Evolutionary conservation across 2,888 invertebrate species (phyloP).

Genomic region (Drosophila fulvimacula): DNA sequence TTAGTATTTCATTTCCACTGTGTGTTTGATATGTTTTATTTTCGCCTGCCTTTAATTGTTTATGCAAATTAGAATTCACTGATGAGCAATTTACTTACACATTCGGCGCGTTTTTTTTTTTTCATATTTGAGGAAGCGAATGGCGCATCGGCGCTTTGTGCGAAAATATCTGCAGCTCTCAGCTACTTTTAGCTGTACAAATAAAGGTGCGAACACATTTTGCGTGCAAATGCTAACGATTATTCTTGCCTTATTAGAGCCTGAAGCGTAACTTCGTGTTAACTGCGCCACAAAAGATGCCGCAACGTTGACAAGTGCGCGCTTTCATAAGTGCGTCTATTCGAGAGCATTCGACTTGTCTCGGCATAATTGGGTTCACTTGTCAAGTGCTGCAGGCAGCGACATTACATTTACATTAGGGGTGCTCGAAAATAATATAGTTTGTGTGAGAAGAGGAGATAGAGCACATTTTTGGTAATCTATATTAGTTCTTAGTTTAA

Average conservation of each 20-base stretch:
- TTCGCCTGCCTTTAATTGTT: slow-evolving; percentile 67
- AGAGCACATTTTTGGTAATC: background rate
- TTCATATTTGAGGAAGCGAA: slow-evolving; percentile 59
- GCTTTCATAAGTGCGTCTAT: slow-evolving; percentile 6
- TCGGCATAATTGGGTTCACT: slow-evolving; percentile 33
- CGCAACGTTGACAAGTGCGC: slow-evolving; percentile 21
- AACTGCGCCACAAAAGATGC: slow-evolving; percentile 30
- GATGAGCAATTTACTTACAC: slow-evolving; percentile 68
- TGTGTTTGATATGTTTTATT: background rate
- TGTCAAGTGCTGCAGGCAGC: slow-evolving; percentile 19
- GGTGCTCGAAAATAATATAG: background rate
- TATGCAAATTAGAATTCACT: slow-evolving; percentile 72
- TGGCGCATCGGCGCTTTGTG: slow-evolving; percentile 34
- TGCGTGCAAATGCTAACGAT: slow-evolving; percentile 37
- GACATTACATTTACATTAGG: background rate
- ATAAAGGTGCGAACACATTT: slow-evolving; percentile 68
- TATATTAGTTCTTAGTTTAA: background rate
- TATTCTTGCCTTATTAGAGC: slow-evolving; percentile 23
- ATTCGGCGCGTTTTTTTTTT: slow-evolving; percentile 12
- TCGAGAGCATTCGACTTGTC: slow-evolving; percentile 19
- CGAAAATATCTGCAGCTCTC: slow-evolving; percentile 38
- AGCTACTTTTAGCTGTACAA: slow-evolving; percentile 54
- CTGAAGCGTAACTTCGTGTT: slow-evolving; percentile 32
- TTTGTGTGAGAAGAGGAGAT: background rate
- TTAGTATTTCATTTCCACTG: background rate